Evolutionary conservation across 2,888 invertebrate genomes (phyloP).

Genomic region (Villa cingulata): DNA sequence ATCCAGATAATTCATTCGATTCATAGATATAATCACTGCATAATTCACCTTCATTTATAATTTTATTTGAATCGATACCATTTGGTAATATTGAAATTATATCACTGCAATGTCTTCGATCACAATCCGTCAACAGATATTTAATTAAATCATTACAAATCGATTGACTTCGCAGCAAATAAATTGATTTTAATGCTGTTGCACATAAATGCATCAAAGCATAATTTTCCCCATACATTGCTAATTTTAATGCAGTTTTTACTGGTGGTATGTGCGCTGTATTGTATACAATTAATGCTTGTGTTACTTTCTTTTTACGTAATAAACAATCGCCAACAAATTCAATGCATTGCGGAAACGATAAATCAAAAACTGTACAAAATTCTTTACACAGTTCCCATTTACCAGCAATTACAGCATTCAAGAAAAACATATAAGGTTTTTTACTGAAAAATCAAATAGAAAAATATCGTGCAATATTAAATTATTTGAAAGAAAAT

Average conservation of each 20-base stretch:
- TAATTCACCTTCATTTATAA: slow-evolving; percentile 23
- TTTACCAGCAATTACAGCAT: slow-evolving; percentile 26
- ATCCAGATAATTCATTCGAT: slow-evolving; percentile 28
- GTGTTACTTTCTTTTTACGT: slow-evolving; percentile 55
- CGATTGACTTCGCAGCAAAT: slow-evolving; percentile 27
- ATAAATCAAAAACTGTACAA: slow-evolving; percentile 34
- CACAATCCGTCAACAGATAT: slow-evolving; percentile 18
- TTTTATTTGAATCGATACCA: slow-evolving; percentile 10
- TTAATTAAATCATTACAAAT: slow-evolving; percentile 24
- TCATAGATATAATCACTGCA: slow-evolving; percentile 34
- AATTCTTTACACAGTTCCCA: slow-evolving; percentile 35
- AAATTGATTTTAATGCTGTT: slow-evolving; percentile 33
- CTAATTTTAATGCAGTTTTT: slow-evolving; percentile 34
- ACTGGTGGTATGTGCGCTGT: slow-evolving; percentile 48
- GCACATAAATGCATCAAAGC: slow-evolving; percentile 35
- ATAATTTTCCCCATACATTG: slow-evolving; percentile 36
- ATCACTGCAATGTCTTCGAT: slow-evolving; percentile 27
- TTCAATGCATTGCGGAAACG: slow-evolving; percentile 43
- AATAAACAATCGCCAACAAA: slow-evolving; percentile 71
- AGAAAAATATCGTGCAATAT: not conserved
- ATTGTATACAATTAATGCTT: slow-evolving; percentile 68
- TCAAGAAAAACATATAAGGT: slow-evolving; percentile 32
- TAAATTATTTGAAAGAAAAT: not conserved
- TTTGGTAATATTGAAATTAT: slow-evolving; percentile 21
- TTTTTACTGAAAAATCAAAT: slow-evolving; percentile 22